Percentiles rank a stretch among this genome's conserved stretches.
phyloP scores from a whole-genome alignment of 2,888 invertebrate species.

The Nomada fabriciana region DNA sequence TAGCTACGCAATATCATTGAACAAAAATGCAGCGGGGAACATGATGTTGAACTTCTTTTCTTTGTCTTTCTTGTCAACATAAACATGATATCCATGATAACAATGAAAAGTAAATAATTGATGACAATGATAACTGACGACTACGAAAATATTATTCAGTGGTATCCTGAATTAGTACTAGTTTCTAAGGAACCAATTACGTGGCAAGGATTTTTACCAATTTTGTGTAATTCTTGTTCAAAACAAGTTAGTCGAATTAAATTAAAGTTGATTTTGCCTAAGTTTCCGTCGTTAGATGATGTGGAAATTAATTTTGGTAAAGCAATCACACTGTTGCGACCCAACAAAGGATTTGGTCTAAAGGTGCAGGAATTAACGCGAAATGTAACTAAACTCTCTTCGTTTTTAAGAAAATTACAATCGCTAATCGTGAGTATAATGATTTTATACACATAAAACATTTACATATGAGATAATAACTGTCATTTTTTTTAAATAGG shows the following conservation, averaged over 20 bases:
- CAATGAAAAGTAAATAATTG: not conserved
- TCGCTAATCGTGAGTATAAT: slow-evolving; percentile 66
- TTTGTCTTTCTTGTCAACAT: too few species aligned
- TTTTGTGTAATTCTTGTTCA: slow-evolving; percentile 47
- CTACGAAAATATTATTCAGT: slow-evolving; percentile 66
- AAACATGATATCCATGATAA: too few species aligned
- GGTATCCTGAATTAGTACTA: slow-evolving; percentile 78
- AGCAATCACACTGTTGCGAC: slow-evolving; percentile 68
- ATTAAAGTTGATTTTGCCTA: slow-evolving; percentile 75
- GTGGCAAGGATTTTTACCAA: slow-evolving; percentile 78
- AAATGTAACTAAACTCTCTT: slow-evolving; percentile 70
- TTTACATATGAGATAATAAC: slow-evolving; percentile 4
- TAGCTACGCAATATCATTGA: too few species aligned
- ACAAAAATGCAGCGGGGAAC: too few species aligned
- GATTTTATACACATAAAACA: not conserved
- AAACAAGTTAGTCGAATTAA: slow-evolving; percentile 70
- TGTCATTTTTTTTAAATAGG: slow-evolving; percentile 42
- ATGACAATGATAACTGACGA: slow-evolving; percentile 29
- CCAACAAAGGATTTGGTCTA: slow-evolving; percentile 62
- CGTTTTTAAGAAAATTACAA: slow-evolving; percentile 77
- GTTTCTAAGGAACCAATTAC: slow-evolving; percentile 73
- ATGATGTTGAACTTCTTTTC: too few species aligned
- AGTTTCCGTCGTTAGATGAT: slow-evolving; percentile 76
- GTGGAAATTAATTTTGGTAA: slow-evolving; percentile 74
- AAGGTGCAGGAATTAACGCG: slow-evolving; percentile 66